phyloP scores from a whole-genome alignment of 2,888 invertebrate species.

The Pandemis corylana region DNA sequence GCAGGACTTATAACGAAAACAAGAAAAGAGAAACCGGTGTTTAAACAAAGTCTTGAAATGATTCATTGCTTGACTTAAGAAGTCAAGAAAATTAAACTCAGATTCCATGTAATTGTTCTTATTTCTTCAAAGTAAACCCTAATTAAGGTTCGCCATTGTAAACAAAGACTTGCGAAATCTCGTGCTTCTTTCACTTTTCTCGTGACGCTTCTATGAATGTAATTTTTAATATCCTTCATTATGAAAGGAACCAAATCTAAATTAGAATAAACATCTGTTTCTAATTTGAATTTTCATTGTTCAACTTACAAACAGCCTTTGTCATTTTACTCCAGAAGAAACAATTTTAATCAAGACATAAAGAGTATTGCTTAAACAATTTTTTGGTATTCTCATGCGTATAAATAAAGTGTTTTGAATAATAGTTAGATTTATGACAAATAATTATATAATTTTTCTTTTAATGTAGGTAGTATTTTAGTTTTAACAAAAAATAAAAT shows the following conservation, averaged over 20 bases:
- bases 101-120: constrained; percentile 1
- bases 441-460: no score
- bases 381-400: background rate
- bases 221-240: constrained; percentile 17
- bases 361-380: background rate
- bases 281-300: constrained; percentile 25
- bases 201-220: constrained; percentile 3
- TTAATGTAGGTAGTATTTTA: no score
- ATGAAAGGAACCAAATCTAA: constrained; percentile 12
- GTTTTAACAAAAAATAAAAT: background rate
- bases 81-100: background rate
- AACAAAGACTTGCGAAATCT: constrained; percentile 7
- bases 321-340: background rate
- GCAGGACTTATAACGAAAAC: no score
- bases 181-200: constrained; percentile 12
- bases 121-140: constrained; percentile 21
- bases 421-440: background rate
- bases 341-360: background rate
- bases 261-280: constrained; percentile 23
- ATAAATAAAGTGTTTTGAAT: background rate
- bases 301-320: background rate
- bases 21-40: no score
- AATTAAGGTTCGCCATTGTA: constrained; percentile 17
- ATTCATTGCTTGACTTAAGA: background rate
- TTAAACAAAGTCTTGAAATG: background rate